Percentiles rank a stretch among this genome's conserved stretches.
These are phyloP conservation scores for Cichladusa arquata DNA, from an alignment of 2,113 vertebrate genomes.

Conservation along the genomic window DNA sequence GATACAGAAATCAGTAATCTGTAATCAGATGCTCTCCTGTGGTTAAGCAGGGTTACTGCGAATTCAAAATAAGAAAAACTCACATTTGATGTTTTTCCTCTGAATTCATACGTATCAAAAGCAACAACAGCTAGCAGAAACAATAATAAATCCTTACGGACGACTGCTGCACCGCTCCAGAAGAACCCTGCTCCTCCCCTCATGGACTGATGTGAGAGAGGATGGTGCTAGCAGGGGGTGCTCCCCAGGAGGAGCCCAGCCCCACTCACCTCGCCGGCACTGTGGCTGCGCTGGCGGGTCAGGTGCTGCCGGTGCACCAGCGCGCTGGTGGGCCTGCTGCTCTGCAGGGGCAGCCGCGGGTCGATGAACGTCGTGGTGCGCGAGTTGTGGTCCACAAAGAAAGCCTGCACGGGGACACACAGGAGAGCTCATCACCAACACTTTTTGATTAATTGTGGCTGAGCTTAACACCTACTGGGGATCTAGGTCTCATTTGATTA, in stretches of 20 bases:
- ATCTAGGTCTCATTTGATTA: not conserved
- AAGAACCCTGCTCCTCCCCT: not conserved
- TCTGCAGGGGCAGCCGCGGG: slow-evolving; percentile 94
- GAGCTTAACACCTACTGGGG: not conserved
- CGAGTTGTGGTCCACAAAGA: slow-evolving; percentile 98
- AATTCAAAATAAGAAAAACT: not conserved
- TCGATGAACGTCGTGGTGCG: slow-evolving; percentile 97
- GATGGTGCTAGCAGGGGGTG: rapidly evolving
- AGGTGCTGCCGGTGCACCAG: slow-evolving; percentile 94
- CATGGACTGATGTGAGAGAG: rapidly evolving
- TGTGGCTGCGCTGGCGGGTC: slow-evolving; percentile 95
- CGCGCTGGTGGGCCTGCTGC: slow-evolving; percentile 87
- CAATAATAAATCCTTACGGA: rapidly evolving
- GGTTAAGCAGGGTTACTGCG: not conserved
- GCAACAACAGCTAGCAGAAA: not conserved
- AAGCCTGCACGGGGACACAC: slow-evolving; percentile 77
- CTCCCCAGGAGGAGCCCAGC: not conserved
- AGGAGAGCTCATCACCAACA: rapidly evolving
- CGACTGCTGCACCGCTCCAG: not conserved
- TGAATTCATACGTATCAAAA: not conserved
- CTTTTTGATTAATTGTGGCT: rapidly evolving
- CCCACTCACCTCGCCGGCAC: slow-evolving; percentile 89
- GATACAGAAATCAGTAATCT: not conserved
- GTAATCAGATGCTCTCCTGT: slow-evolving; percentile 30
- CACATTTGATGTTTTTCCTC: not conserved